Evolutionary conservation across 1,140 invertebrate genomes (phyloP), one percentile per base, ranked within the genome.

Genomic region (Danaus plexippus): DNA sequence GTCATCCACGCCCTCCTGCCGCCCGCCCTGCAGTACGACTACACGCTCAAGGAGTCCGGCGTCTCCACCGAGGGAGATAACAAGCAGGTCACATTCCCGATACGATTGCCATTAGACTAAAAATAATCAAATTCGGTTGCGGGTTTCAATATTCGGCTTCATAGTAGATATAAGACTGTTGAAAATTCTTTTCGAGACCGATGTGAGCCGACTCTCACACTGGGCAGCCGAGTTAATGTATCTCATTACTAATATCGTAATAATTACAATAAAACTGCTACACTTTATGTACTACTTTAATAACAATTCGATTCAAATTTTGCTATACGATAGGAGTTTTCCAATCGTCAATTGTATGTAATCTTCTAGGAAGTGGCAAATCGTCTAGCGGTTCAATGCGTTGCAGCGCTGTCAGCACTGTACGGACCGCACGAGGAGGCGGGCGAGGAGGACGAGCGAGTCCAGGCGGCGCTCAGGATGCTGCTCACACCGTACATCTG

Each of bases 1-100:
- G 94, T 95, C 0, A 75, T 99, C 0, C 99, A 96, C 94, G 96
- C 98, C 74, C 83, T 99, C 22, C 80, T 99, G 50, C 89, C 94
- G 0, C 95, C 95, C 69, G 92, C 97, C 73, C 98, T 99, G 81
- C 93, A 94, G 47, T 99, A 99, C 79, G 98, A 99, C 88, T 99
- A 95, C 80, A 99, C 98, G 0, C 88, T 99, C 56, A 96, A 98
- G 56, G 98, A 99, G 88, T 96, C 97, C 54, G 98, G 97, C 0
- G 94, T 99, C 11, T 93, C 97, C 2, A 71, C 76, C 89, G 93
- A 90, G 65, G 75, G 92, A 94, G 91, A 93, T 6, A 99, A 98
- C 82, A 90, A 94, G 78, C 94, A 94, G 89, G 92, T 92, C 22
- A 32, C 22, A 32, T 7, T 32, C 4, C 22, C 4, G 22, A 32